These are phyloP conservation scores for Siniperca scherzeri DNA, from an alignment of 2,797 vertebrate genomes.

Conservation along the genomic window DNA sequence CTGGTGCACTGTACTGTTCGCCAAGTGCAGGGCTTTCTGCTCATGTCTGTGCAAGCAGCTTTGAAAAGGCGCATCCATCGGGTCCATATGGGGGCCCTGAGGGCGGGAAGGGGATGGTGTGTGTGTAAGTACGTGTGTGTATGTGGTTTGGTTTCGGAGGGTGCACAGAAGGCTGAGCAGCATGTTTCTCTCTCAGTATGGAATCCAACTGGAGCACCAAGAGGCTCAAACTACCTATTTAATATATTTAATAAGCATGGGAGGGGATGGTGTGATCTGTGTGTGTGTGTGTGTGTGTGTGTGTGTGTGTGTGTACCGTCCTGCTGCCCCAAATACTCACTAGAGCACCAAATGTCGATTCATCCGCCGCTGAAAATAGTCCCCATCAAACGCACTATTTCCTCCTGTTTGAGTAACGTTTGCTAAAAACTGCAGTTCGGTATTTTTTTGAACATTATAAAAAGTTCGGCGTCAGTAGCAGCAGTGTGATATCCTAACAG, in stretches of 20 bases:
- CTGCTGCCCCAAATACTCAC: not conserved
- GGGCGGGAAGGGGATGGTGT: constrained; percentile 16
- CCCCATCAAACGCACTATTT: not conserved
- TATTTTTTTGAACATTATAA: not conserved
- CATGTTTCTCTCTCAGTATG: constrained; percentile 46
- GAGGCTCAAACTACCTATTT: constrained; percentile 40
- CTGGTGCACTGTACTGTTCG: not conserved
- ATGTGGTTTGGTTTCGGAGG: not conserved
- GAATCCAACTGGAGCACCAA: constrained; percentile 41
- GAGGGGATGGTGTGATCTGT: constrained; percentile 1
- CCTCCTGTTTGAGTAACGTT: not conserved
- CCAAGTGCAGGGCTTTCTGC: constrained; percentile 15
- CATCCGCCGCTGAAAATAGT: not conserved
- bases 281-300: constrained; percentile 7
- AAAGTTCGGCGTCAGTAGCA: not conserved
- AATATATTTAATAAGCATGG: constrained; percentile 43
- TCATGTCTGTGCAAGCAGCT: constrained; percentile 32
- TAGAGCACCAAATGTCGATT: not conserved
- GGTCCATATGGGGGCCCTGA: constrained; percentile 60
- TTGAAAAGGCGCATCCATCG: constrained; percentile 46
- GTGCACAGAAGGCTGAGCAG: constrained; percentile 60
- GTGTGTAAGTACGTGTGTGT: not conserved
- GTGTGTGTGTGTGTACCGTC: constrained; percentile 7
- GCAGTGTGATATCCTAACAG: not conserved
- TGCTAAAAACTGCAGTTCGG: not conserved